Evolutionary conservation across 2,888 invertebrate species (phyloP).

Genomic region (Dicyrtomina minuta): DNA sequence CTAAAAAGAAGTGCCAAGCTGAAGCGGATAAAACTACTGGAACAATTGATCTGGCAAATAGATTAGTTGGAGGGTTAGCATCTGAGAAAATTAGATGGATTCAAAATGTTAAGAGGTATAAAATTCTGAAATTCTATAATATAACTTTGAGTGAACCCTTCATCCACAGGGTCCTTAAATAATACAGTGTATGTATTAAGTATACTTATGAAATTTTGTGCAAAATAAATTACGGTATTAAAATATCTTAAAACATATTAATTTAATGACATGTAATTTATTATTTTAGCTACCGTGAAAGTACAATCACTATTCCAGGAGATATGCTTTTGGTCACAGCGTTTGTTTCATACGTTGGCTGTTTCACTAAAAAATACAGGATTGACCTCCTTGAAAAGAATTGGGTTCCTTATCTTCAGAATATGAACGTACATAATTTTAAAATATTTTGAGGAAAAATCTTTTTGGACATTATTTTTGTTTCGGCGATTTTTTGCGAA

Average conservation of each 20-base stretch:
- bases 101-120: conserved; percentile 69
- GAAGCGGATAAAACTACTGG: conserved; percentile 93
- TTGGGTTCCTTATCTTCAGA: conserved; percentile 82
- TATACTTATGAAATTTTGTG: not conserved
- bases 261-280: not conserved
- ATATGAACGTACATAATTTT: conserved; percentile 65
- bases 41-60: conserved; percentile 88
- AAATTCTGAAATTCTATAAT: not conserved
- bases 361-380: conserved; percentile 91
- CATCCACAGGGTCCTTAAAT: not conserved
- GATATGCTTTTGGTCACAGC: conserved; percentile 90
- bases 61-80: conserved; percentile 89
- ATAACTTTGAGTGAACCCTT: conserved; percentile 59
- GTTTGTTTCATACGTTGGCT: conserved; percentile 94
- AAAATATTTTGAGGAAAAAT: not conserved
- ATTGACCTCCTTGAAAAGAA: conserved; percentile 81
- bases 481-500: too few species aligned
- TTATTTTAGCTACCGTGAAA: conserved; percentile 61
- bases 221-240: too few species aligned
- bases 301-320: conserved; percentile 80
- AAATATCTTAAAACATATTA: too few species aligned
- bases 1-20: conserved; percentile 87
- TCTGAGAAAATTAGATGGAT: conserved; percentile 97
- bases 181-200: not conserved
- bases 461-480: not conserved